Conservation (phyloP, 2,888 invertebrate genomes). For the Zelleria hepariella region DNA sequence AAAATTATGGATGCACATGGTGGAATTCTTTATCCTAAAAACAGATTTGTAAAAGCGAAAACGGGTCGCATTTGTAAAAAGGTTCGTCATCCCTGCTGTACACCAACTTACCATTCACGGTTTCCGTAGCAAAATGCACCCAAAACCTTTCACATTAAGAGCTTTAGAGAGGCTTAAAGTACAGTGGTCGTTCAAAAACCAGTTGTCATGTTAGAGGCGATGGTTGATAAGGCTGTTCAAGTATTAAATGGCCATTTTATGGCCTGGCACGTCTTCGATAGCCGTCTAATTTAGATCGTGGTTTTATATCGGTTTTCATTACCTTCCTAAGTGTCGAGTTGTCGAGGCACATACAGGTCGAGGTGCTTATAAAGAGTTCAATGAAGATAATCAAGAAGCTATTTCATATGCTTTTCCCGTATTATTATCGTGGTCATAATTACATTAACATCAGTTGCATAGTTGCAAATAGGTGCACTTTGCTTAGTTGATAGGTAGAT, state of each 20-base stretch:
- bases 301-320: background rate
- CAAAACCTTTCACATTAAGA: background rate
- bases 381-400: too few relatives aligned
- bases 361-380: background rate
- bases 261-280: background rate
- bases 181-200: background rate
- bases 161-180: background rate
- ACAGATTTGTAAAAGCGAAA: too few relatives aligned
- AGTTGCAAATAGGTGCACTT: too few relatives aligned
- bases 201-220: background rate
- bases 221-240: background rate
- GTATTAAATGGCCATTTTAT: slow-evolving; percentile 3
- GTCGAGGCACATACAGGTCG: background rate
- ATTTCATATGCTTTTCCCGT: too few relatives aligned
- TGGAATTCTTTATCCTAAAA: too few relatives aligned
- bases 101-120: background rate
- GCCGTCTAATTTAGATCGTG: background rate
- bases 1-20: too few relatives aligned
- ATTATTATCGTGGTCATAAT: too few relatives aligned
- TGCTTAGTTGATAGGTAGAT: too few relatives aligned
- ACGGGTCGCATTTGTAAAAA: too few relatives aligned
- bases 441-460: too few relatives aligned
- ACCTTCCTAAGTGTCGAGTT: background rate
- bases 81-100: background rate
- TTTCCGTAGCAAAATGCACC: background rate